Percentiles rank a stretch among this genome's conserved stretches.
Conservation (phyloP, 2,797 vertebrate species). For the Brachymystax lenok region DNA sequence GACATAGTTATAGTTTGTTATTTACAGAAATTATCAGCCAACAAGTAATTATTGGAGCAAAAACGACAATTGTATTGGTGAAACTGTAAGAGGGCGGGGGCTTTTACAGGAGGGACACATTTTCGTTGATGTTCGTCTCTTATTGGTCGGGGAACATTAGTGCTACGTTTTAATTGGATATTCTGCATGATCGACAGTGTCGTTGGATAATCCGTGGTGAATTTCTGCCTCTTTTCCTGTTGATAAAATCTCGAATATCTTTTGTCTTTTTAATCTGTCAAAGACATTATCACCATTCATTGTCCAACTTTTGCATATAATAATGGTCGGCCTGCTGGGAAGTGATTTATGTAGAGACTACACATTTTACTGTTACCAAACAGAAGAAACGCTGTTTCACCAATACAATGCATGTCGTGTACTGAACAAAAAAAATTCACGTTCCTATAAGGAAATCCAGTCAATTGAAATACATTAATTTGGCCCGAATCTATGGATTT, state of each 20-base stretch:
- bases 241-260: neutral
- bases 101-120: neutral
- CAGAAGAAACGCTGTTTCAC: too few relatives aligned
- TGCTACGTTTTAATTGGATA: slow-evolving; percentile 45
- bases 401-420: too few relatives aligned
- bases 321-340: too few relatives aligned
- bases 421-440: too few relatives aligned
- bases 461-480: too few relatives aligned
- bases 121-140: neutral
- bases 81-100: neutral
- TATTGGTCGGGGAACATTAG: neutral
- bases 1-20: neutral
- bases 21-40: neutral
- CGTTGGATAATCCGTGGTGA: neutral
- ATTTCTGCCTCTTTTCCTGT: neutral
- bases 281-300: neutral
- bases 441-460: too few relatives aligned
- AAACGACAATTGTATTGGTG: neutral
- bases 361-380: too few relatives aligned
- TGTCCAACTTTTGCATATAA: neutral
- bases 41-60: neutral
- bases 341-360: too few relatives aligned
- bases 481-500: too few relatives aligned
- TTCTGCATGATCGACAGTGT: neutral
- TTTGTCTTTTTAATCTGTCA: neutral